Percentiles rank a stretch among this genome's conserved stretches.
Conservation (phyloP, 2,113 vertebrate species). For the Dicrurus megarhynchus region DNA sequence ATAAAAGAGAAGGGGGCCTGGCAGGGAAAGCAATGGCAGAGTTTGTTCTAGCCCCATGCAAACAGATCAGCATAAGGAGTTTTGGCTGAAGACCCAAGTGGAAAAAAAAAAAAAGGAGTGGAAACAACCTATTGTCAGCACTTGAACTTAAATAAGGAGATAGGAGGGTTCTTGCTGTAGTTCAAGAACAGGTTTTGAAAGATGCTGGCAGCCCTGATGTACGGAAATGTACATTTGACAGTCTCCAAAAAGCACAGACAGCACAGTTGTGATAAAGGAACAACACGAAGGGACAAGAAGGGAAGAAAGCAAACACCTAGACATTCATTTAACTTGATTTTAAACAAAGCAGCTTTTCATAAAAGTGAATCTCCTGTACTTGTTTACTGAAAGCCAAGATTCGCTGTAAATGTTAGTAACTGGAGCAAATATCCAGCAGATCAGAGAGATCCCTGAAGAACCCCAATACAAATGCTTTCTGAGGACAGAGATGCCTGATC, state of each 20-base stretch:
- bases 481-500: not conserved
- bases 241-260: not conserved
- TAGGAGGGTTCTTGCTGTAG: not conserved
- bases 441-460: not conserved
- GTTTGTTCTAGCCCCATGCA: not conserved
- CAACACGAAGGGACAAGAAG: not conserved
- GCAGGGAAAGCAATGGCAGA: not conserved
- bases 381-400: not conserved
- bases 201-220: not conserved
- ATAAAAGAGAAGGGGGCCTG: not conserved
- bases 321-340: not conserved
- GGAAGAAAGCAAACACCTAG: not conserved
- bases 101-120: not conserved
- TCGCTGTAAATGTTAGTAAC: not conserved
- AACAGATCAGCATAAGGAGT: not conserved
- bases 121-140: not conserved
- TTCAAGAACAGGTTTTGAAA: not conserved
- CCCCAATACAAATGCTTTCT: not conserved
- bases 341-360: not conserved
- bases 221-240: not conserved
- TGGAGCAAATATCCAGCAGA: not conserved
- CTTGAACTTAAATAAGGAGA: not conserved
- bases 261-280: not conserved
- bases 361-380: not conserved
- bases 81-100: not conserved